phyloP scores from a whole-genome alignment of 2,797 vertebrate species.

The Enteromius radiatus region DNA sequence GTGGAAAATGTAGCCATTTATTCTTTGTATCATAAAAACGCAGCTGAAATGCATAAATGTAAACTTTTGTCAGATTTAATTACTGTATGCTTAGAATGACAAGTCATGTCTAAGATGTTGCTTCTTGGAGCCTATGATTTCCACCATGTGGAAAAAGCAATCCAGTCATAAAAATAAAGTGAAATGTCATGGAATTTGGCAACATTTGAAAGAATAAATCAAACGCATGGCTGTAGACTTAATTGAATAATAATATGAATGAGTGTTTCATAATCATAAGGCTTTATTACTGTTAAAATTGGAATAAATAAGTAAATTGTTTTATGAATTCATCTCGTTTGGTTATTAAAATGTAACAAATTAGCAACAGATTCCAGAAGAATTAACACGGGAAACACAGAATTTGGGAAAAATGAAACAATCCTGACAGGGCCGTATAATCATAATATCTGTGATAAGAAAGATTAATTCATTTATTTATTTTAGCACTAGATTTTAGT shows the following conservation, averaged over 20 bases:
- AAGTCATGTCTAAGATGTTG: background rate
- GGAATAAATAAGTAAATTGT: background rate
- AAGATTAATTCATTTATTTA: background rate
- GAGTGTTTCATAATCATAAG: background rate
- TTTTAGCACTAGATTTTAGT: background rate
- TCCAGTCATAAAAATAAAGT: background rate
- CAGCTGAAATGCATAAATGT: background rate
- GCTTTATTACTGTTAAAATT: background rate
- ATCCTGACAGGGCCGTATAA: too few species aligned
- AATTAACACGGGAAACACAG: background rate
- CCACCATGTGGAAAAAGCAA: background rate
- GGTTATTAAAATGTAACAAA: background rate
- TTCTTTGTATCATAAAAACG: background rate
- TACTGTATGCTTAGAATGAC: background rate
- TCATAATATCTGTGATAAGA: background rate
- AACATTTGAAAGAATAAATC: background rate
- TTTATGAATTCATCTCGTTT: background rate
- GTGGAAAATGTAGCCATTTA: slow-evolving; percentile 2
- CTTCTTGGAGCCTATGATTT: background rate
- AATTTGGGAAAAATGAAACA: background rate
- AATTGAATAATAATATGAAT: background rate
- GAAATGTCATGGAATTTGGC: background rate
- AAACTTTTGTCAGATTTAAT: background rate
- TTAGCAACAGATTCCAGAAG: background rate
- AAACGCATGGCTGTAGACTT: background rate